These are phyloP conservation scores for Scaptomyza montana DNA, from an alignment of 1,140 invertebrate genomes.

Conservation along the genomic window DNA sequence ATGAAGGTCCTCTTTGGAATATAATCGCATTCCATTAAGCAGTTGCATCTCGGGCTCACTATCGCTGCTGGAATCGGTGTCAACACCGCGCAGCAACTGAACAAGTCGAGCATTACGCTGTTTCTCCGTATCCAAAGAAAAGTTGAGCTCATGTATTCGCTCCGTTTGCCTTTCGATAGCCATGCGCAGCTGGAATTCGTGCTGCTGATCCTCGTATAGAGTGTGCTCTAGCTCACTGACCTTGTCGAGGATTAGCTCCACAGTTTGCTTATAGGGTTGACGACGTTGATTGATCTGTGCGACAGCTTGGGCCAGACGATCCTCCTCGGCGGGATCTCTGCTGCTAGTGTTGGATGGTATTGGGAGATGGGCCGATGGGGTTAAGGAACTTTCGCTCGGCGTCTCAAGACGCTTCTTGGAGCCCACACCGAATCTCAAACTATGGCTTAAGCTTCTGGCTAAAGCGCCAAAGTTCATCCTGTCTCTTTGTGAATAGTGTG, in stretches of 20 bases:
- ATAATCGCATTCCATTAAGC: conserved; percentile 7
- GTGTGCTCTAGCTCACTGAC: conserved; percentile 69
- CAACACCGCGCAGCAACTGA: conserved; percentile 59
- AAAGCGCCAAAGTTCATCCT: conserved; percentile 64
- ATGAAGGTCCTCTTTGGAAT: conserved; percentile 23
- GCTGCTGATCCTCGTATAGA: conserved; percentile 68
- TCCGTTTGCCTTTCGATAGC: conserved; percentile 61
- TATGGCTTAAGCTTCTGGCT: conserved; percentile 59
- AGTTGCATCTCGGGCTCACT: conserved; percentile 38
- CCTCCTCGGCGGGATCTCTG: conserved; percentile 5
- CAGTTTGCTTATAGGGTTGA: conserved; percentile 43
- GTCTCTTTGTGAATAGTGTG: conserved; percentile 24
- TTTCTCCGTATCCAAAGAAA: conserved; percentile 63
- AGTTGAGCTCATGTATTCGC: conserved; percentile 57
- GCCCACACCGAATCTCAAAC: conserved; percentile 33
- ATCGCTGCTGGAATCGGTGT: conserved; percentile 37
- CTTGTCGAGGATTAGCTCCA: conserved; percentile 60
- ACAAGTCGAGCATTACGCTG: conserved; percentile 61
- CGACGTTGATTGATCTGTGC: conserved; percentile 16
- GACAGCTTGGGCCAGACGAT: conserved; percentile 1
- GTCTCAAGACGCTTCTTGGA: conserved; percentile 16
- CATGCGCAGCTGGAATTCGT: conserved; percentile 70
- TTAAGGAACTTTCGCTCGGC: background rate
- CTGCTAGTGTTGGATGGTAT: background rate
- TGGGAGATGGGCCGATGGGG: background rate